These are phyloP conservation scores for Chionodraco myersi DNA, from an alignment of 2,113 vertebrate species.

Conservation along the genomic window DNA sequence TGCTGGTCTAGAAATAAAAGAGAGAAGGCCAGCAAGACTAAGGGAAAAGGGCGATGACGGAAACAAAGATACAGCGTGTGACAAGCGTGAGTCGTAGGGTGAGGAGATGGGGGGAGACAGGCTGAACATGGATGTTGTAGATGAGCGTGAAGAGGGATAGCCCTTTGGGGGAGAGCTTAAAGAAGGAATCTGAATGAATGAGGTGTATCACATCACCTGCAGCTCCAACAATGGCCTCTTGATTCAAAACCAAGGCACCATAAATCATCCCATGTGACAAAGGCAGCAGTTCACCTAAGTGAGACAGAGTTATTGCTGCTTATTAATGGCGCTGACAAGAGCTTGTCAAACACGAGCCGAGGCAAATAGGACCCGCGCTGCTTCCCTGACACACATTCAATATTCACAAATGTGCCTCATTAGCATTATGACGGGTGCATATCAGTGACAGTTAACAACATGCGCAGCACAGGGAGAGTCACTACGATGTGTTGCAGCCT, in stretches of 20 bases:
- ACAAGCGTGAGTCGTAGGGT: conserved; percentile 34
- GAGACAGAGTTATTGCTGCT: conserved; percentile 57
- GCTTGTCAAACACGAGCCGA: conserved; percentile 64
- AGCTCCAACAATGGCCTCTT: conserved; percentile 48
- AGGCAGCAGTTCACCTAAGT: conserved; percentile 43
- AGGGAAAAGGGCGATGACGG: conserved; percentile 37
- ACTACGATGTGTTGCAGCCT: not conserved
- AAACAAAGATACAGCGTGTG: conserved; percentile 34
- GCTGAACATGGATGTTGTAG: conserved; percentile 29
- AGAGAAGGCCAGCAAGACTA: not conserved
- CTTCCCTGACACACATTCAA: conserved; percentile 59
- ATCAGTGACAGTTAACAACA: conserved; percentile 52
- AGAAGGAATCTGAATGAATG: conserved; percentile 43
- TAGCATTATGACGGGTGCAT: conserved; percentile 60
- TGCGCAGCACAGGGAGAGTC: conserved; percentile 26
- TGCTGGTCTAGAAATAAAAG: conserved; percentile 37
- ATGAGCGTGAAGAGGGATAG: conserved; percentile 15
- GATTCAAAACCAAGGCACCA: conserved; percentile 56
- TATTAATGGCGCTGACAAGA: conserved; percentile 70
- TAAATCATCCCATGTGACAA: conserved; percentile 64
- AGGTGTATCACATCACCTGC: conserved; percentile 44
- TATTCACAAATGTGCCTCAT: conserved; percentile 68
- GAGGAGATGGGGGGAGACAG: conserved; percentile 27
- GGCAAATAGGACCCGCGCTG: conserved; percentile 47
- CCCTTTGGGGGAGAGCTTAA: conserved; percentile 32